Evolutionary conservation across 2,113 vertebrate species (phyloP), one percentile per base, ranked within the genome.

Genomic region (Sardina pilchardus): DNA sequence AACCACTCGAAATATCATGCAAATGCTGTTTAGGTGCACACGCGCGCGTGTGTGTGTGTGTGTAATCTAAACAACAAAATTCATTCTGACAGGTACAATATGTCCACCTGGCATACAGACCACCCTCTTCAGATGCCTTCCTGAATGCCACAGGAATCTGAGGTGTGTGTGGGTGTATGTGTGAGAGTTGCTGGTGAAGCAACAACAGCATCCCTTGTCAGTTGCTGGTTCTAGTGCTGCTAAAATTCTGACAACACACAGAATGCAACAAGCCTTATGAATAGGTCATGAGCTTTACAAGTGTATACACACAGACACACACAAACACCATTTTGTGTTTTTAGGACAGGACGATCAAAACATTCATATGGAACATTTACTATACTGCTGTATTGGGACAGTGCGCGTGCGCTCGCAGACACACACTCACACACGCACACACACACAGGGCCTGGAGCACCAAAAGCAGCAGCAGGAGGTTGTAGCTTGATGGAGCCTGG

Each of bases 401-500:
- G 24, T n/a, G 24, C 7, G 21, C n/a, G 56, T n/a, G 24, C 7
- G 5, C 24, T 4, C 19, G n/a, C 56, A 63, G 3, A 63, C 56
- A n/a, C 6, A 24, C 19, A 63, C 19, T 26, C 19, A 24, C 56
- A 63, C 56, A 83, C 86, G 81, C 24, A 47, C 8, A 53, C 0
- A 6, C 36, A 82, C 71, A 82, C 42, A 67, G 4, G 9, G 42
- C 47, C 56, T n/a, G 43, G 90, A 84, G 83, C 86, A 0, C 39
- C 84, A 86, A 83, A 67, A 84, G 53, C 63, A 30, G 85, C 87
- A 85, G 84, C 89, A 92, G 91, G 90, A 50, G 89, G 88, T 71
- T 87, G 47, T 81, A 67, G 88, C 53, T 81, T 78, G 71, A 14
- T 43, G 48, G 89, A 82, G 88, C 89, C 84, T 83, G 50, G 86